phyloP scores from a whole-genome alignment of 2,797 vertebrate species.

The Allobates femoralis region DNA sequence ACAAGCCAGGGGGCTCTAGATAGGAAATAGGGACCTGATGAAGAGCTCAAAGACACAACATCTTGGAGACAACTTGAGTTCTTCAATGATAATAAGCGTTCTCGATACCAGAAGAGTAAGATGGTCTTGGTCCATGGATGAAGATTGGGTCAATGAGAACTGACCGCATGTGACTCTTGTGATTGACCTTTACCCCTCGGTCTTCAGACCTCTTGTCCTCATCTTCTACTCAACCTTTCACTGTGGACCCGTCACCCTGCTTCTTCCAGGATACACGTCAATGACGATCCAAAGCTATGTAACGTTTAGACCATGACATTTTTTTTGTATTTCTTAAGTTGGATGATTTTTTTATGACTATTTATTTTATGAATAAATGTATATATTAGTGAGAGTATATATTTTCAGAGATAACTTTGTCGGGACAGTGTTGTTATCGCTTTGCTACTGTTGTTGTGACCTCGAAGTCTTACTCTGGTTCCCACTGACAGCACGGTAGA shows the following conservation, averaged over 20 bases:
- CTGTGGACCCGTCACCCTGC: slow-evolving; percentile 67
- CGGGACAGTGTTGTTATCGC: slow-evolving; percentile 83
- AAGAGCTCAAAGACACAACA: too few relatives aligned
- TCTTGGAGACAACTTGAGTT: background rate
- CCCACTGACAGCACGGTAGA: slow-evolving; percentile 83
- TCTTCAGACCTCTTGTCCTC: background rate
- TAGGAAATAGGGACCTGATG: background rate
- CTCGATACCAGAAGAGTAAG: background rate
- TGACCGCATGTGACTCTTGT: too few relatives aligned
- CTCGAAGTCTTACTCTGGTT: slow-evolving; percentile 79
- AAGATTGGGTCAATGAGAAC: background rate
- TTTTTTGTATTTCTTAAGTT: slow-evolving; percentile 72
- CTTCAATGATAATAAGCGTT: background rate
- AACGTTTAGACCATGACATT: slow-evolving; percentile 79
- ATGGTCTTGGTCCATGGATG: background rate
- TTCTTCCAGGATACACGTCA: slow-evolving; percentile 71
- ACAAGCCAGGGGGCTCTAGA: background rate
- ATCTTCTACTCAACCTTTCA: slow-evolving; percentile 55
- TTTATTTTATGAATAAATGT: slow-evolving; percentile 92
- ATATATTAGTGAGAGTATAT: slow-evolving; percentile 94
- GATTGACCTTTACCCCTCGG: background rate
- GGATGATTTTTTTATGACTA: slow-evolving; percentile 87
- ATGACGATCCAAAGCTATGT: slow-evolving; percentile 91
- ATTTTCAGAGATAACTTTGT: slow-evolving; percentile 84
- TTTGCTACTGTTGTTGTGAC: slow-evolving; percentile 84